Base-by-base conservation (phyloP, 2,113 vertebrate species). In the Tympanuchus pallidicinctus region DNA sequence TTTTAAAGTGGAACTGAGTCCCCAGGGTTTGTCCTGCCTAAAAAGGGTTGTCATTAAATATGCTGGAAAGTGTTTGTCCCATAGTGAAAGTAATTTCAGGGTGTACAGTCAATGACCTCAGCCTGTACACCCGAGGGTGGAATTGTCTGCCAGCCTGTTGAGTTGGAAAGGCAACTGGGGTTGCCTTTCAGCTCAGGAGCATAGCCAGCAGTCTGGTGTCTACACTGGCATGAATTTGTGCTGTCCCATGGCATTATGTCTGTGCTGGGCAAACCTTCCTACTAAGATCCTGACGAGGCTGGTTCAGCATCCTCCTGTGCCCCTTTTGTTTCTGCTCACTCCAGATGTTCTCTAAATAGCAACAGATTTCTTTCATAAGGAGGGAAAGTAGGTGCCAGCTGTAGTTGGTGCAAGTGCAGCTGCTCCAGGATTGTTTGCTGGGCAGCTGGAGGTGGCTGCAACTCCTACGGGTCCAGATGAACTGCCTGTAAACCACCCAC, bases 61-160 rank as follows among this genome's bases (percentile, higher is more conserved):
- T 38, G 17, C 22, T 82, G 69, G 60, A 93, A 94, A 95, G 86
- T n/a, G 73, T 74, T 84, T 83, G 65, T 81, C 22, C 52, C 5
- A 12, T 52, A 78, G 52, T 92, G 83, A 81, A 93, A 88, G 38
- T 74, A 67, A 75, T 84, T 96, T 86, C 73, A 75, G 64, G 16
- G 78, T 76, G 20, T 91, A n/a, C 2, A 7, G 87, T 89, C 91
- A 63, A 82, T 91, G 82, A 91, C 82, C 40, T 87, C 28, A 38
- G n/a, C 43, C 54, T 87, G 70, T 43, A 65, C 30, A 14, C 40
- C 42, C n/a, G 71, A 42, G 14, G 11, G 36, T 80, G 18, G 61
- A 92, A 42, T n/a, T 61, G 47, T 30, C 25, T 78, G 82, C 65
- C n/a, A 57, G 32, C n/a, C 57, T n/a, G 17, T 40, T 82, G 36